Percentiles rank a stretch among this genome's conserved stretches.
Evolutionary conservation across 2,888 invertebrate species (phyloP).

Genomic region (Heliconius charithonia): DNA sequence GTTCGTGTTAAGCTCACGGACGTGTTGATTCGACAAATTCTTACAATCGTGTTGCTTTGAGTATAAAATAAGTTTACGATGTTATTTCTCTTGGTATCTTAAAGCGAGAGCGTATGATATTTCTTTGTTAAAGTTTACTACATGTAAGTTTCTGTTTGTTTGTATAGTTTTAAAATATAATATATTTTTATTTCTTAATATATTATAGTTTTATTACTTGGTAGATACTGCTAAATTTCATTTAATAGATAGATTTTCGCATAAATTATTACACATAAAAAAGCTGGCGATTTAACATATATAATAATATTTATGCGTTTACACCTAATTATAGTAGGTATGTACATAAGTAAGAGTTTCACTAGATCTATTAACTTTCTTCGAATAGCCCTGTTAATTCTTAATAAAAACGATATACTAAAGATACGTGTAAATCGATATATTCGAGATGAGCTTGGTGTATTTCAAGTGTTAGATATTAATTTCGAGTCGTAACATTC

Average conservation of each 20-base stretch:
- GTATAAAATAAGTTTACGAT: constrained; percentile 43
- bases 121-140: too few species aligned
- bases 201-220: too few species aligned
- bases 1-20: constrained; percentile 63
- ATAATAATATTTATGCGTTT: too few species aligned
- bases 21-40: constrained; percentile 65
- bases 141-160: too few species aligned
- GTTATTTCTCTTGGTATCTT: constrained; percentile 22
- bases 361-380: not conserved
- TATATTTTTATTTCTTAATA: too few species aligned
- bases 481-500: constrained; percentile 60
- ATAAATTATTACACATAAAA: too few species aligned
- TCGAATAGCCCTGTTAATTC: constrained; percentile 34
- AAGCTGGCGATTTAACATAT: too few species aligned
- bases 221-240: too few species aligned
- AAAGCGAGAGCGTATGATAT: constrained; percentile 5
- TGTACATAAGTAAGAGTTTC: not conserved
- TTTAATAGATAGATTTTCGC: too few species aligned
- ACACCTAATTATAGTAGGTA: not conserved
- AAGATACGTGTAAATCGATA: constrained; percentile 58
- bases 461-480: constrained; percentile 70
- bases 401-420: constrained; percentile 37
- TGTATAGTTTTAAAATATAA: too few species aligned
- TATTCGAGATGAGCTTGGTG: constrained; percentile 53
- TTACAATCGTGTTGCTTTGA: constrained; percentile 46